phyloP scores from a whole-genome alignment of 2,888 invertebrate species.

The Drosophila mulleri region DNA sequence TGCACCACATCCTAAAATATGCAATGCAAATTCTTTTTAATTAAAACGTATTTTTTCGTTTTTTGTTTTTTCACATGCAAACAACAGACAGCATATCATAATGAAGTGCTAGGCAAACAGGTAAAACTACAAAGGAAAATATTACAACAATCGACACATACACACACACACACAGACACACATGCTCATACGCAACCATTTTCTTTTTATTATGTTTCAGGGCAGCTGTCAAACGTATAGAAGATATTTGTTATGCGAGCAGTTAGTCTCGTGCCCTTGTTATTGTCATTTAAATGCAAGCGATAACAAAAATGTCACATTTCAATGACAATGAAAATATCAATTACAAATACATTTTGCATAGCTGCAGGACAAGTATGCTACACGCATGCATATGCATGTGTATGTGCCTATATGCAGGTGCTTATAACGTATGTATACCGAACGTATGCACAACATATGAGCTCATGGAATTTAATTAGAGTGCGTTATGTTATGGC shows the following conservation, averaged over 20 bases:
- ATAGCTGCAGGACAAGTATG: constrained; percentile 24
- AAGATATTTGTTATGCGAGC: constrained; percentile 9
- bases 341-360: constrained; percentile 48
- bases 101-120: constrained; percentile 18
- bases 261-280: constrained; percentile 13
- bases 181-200: not conserved
- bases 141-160: not conserved
- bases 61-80: constrained; percentile 18
- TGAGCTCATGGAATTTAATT: constrained; percentile 46
- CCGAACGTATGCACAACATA: constrained; percentile 15
- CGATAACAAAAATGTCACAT: constrained; percentile 57
- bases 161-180: not conserved
- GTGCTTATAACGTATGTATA: not conserved
- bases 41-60: constrained; percentile 60
- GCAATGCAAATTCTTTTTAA: constrained; percentile 63
- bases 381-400: not conserved
- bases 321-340: constrained; percentile 62
- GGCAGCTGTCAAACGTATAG: constrained; percentile 28
- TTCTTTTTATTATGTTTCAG: constrained; percentile 23
- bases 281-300: constrained; percentile 44
- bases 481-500: constrained; percentile 26
- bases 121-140: constrained; percentile 3
- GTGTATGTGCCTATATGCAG: not conserved
- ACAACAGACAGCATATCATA: constrained; percentile 30
- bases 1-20: constrained; percentile 10